These are phyloP conservation scores for Phoxinus dragarum DNA, from an alignment of 2,797 vertebrate species.

Conservation along the genomic window DNA sequence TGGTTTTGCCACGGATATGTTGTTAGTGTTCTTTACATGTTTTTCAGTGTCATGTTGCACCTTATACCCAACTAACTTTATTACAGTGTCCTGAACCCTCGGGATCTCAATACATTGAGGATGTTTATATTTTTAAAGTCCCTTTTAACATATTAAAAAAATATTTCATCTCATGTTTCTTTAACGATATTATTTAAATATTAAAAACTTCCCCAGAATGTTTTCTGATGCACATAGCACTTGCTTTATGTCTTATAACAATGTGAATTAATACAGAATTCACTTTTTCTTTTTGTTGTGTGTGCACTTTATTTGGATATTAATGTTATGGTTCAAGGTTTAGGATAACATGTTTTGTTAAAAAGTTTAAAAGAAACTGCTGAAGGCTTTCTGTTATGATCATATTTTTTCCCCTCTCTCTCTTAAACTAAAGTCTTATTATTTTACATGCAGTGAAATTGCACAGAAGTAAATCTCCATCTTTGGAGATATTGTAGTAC, in stretches of 20 bases:
- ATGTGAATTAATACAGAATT: conserved; percentile 10
- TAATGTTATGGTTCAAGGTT: not conserved
- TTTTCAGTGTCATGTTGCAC: conserved; percentile 24
- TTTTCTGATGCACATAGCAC: conserved; percentile 10
- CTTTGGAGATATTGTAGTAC: not conserved
- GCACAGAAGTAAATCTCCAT: conserved; percentile 12
- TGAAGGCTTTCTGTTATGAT: conserved; percentile 2
- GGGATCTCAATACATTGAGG: not conserved
- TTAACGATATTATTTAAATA: not conserved
- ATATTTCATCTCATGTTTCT: not conserved
- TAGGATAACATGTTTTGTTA: conserved; percentile 4
- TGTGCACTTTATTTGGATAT: conserved; percentile 49
- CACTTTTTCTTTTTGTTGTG: not conserved
- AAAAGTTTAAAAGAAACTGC: not conserved
- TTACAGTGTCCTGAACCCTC: not conserved
- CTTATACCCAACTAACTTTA: conserved; percentile 27
- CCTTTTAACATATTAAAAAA: not conserved
- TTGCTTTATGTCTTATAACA: conserved; percentile 20
- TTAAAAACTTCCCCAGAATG: not conserved
- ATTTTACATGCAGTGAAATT: conserved; percentile 35
- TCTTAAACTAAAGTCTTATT: conserved; percentile 23
- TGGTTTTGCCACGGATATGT: conserved; percentile 16
- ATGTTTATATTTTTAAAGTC: not conserved
- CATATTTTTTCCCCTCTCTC: not conserved
- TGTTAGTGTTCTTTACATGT: conserved; percentile 16